Evolutionary conservation across 2,113 vertebrate species (phyloP), one percentile per base, ranked within the genome.

Genomic region (Columba livia): DNA sequence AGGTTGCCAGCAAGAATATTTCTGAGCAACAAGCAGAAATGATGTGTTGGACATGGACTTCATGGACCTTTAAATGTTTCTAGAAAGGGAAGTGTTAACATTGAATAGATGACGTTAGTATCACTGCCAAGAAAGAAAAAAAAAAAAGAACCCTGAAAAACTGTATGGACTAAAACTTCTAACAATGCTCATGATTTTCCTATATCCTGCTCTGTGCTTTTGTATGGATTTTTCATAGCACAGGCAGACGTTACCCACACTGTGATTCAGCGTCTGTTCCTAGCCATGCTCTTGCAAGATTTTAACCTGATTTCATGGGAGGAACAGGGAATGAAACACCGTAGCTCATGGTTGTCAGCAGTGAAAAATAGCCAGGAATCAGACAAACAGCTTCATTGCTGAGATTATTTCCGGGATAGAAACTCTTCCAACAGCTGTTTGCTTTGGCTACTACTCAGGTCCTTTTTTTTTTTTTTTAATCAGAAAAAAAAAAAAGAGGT

Each of bases 401-500:
- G 97, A 98, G 98, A 97, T 98, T 98, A 97, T 98, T 98, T 99
- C 98, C 97, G 97, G 98, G 97, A 98, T 98, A 96, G 98, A 98
- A 98, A 97, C 97, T 96, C 97, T 97, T 98, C 97, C 96, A 98
- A 97, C 98, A 98, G 98, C 98, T 98, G 98, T 98, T 98, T 98
- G 95, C 97, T 98, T 98, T 98, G 98, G 98, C 98, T 66, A 88
- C 95, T 94, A 71, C 96, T 97, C 83, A 91, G 89, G 70, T 88
- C 84, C 15, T 60, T 87, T 86, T 79, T 80, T 47, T 66, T 85
- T 88, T 93, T 60, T 79, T 60, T 65, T 31, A 11, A 77, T 60
- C 6, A 57, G 34, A 61, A 85, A 54, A 95, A 95, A 95, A 95
- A 89, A 87, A 82, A 88, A 84, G 82, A 58, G 5, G 44, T 19